phyloP scores from a whole-genome alignment of 2,797 vertebrate species.

The Poeciliopsis gracilis region DNA sequence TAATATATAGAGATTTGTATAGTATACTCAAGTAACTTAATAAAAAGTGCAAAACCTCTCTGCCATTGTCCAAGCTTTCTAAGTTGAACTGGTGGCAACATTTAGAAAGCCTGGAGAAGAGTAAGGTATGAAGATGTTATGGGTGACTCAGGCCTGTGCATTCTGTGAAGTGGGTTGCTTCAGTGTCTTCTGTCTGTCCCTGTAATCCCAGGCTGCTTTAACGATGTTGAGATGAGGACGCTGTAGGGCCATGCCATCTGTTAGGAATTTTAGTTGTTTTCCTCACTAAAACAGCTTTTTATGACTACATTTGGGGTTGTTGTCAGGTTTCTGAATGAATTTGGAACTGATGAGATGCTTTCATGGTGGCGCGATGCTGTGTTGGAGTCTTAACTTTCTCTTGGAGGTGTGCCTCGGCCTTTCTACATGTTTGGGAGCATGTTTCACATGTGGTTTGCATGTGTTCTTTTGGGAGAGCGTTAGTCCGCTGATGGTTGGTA shows the following conservation, averaged over 20 bases:
- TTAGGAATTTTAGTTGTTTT: conserved; percentile 20
- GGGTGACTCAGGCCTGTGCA: not conserved
- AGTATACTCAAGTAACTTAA: not conserved
- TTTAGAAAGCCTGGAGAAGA: not conserved
- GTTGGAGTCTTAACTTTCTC: not conserved
- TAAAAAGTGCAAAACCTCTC: not conserved
- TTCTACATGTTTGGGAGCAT: conserved; percentile 12
- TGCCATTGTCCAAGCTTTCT: not conserved
- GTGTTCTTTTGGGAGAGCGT: conserved; percentile 35
- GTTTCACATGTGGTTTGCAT: conserved; percentile 21
- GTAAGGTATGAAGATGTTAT: not conserved
- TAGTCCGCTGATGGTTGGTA: conserved; percentile 39
- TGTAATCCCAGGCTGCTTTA: conserved; percentile 30
- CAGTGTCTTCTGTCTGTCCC: conserved; percentile 18
- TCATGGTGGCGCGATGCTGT: not conserved
- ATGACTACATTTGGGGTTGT: conserved; percentile 14
- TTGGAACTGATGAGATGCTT: not conserved
- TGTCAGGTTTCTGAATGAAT: not conserved
- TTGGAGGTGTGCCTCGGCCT: not conserved
- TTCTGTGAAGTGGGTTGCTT: not conserved
- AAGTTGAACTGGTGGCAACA: not conserved
- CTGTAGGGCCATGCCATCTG: conserved; percentile 27
- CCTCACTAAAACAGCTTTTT: conserved; percentile 18
- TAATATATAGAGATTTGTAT: not conserved
- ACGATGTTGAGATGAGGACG: conserved; percentile 19